Conservation (phyloP, 2,797 vertebrate species). For the Chlorospingus flavigularis region DNA sequence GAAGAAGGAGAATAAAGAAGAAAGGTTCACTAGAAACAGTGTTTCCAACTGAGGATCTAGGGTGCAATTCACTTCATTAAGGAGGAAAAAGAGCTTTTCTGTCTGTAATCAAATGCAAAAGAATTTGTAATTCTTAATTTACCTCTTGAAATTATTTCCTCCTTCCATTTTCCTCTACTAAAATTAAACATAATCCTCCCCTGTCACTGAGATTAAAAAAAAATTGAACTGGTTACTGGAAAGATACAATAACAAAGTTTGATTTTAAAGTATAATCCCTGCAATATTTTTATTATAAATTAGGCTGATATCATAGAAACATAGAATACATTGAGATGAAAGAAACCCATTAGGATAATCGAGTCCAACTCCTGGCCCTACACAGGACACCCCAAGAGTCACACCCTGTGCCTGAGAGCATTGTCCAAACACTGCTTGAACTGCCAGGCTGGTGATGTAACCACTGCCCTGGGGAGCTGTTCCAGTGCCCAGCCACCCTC, state of each 20-base stretch:
- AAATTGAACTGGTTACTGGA: not conserved
- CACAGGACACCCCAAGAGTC: not conserved
- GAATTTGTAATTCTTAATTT: not conserved
- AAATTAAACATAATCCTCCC: not conserved
- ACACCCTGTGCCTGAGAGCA: accelerated
- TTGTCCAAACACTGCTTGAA: accelerated
- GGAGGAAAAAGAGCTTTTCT: not conserved
- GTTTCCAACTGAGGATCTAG: not conserved
- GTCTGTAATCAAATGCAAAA: not conserved
- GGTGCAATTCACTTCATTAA: not conserved
- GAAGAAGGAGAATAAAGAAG: not conserved
- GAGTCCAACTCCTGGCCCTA: not conserved
- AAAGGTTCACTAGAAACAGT: not conserved
- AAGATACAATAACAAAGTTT: not conserved
- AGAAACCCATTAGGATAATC: not conserved
- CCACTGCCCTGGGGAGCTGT: not conserved
- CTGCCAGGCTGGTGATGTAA: not conserved
- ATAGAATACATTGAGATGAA: not conserved
- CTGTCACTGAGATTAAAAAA: not conserved
- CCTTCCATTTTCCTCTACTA: not conserved
- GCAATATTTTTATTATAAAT: not conserved
- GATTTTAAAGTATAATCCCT: not conserved
- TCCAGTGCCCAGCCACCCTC: not conserved
- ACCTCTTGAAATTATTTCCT: not conserved
- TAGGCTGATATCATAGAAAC: not conserved